Evolutionary conservation across 2,888 invertebrate genomes (phyloP).

Genomic region (Calliopum simillimum): DNA sequence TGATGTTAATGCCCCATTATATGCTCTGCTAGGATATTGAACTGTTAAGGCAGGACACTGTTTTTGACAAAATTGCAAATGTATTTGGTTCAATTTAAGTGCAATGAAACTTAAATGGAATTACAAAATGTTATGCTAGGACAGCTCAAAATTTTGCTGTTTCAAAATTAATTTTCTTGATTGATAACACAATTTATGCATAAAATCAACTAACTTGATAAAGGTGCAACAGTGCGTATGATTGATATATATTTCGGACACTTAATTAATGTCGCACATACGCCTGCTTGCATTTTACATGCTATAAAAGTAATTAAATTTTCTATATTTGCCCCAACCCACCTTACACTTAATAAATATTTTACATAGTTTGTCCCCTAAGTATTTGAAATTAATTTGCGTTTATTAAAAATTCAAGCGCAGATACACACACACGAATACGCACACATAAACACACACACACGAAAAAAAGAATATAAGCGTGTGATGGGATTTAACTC

Average conservation of each 20-base stretch:
- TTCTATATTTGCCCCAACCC: background rate
- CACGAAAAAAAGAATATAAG: background rate
- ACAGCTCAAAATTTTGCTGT: too few relatives aligned
- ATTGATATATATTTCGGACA: background rate
- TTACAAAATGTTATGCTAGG: too few relatives aligned
- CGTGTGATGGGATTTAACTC: slow-evolving; percentile 8
- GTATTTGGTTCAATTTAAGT: too few relatives aligned
- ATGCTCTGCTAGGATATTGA: too few relatives aligned
- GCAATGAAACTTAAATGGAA: too few relatives aligned
- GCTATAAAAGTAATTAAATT: background rate
- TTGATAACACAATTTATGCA: too few relatives aligned
- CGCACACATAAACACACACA: slow-evolving; percentile 1
- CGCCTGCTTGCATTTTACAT: background rate
- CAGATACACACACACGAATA: background rate
- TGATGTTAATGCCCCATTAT: too few relatives aligned
- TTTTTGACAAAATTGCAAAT: too few relatives aligned
- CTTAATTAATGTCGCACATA: background rate
- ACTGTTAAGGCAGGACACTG: too few relatives aligned
- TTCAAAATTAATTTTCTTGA: too few relatives aligned
- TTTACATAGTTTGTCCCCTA: background rate
- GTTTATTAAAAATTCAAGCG: slow-evolving; percentile 7
- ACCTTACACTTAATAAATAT: background rate
- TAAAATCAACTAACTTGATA: background rate
- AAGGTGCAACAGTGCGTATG: background rate
- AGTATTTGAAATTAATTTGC: slow-evolving; percentile 18